A percentile compares a stretch with the other conserved stretches of the same genome.
Conservation (phyloP, 2,113 vertebrate genomes). For the Fukomys damarensis region DNA sequence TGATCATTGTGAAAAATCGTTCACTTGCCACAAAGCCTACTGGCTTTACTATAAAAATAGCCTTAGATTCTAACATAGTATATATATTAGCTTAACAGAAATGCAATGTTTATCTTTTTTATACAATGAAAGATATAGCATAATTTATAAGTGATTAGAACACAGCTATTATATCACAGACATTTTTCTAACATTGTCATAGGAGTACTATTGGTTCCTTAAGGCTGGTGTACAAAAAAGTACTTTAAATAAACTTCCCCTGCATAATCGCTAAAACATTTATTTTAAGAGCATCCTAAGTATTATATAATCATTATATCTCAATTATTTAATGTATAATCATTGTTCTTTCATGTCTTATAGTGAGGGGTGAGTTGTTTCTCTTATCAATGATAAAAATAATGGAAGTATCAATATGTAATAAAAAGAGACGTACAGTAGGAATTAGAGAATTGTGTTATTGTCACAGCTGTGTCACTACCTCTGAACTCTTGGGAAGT, state of each 20-base stretch:
- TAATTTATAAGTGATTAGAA: conserved; percentile 32
- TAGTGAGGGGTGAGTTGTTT: not conserved
- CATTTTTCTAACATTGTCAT: conserved; percentile 28
- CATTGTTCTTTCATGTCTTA: conserved; percentile 27
- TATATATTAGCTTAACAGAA: not conserved
- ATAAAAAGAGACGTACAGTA: not conserved
- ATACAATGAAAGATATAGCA: conserved; percentile 37
- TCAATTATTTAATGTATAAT: not conserved
- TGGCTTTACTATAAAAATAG: conserved; percentile 16
- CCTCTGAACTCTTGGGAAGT: not conserved
- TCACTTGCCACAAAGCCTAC: conserved; percentile 24
- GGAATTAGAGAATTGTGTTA: not conserved
- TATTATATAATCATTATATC: not conserved
- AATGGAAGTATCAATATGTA: not conserved
- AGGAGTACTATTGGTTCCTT: not conserved
- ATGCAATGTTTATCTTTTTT: not conserved
- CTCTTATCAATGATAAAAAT: conserved; percentile 33
- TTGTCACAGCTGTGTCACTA: not conserved
- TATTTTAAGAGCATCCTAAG: too few species aligned
- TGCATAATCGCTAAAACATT: not conserved
- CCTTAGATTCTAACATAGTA: conserved; percentile 9
- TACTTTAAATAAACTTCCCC: not conserved
- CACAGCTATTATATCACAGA: not conserved
- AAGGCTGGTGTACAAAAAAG: not conserved
- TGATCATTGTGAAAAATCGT: not conserved